Base-by-base conservation (phyloP, 2,797 vertebrate species). In the Neostethus bicornis region DNA sequence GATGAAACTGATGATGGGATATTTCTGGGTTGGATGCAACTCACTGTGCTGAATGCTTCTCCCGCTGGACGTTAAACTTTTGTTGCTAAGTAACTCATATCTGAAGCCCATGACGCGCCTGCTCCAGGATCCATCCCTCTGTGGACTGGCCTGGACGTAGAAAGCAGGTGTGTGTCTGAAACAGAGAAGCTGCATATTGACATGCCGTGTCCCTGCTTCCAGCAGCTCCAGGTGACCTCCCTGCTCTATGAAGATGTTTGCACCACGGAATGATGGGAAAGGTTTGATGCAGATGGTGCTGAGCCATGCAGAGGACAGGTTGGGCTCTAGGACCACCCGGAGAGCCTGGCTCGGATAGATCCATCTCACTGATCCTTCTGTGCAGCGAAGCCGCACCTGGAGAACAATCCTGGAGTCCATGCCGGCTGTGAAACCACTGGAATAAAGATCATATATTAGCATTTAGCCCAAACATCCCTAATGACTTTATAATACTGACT, bases 321-420 rank as follows among this genome's bases (percentile, higher is more conserved):
- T 92, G 63, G 93, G 92, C 58, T 93, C 89, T 62, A 95, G 81
- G 3, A 92, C 44, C 5, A 94, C 86, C 0, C 87, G 64, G 44
- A 94, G 80, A 31, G 92, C 91, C 54, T 85, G 84, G 0, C 84
- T 85, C 1, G 92, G 93, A 73, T 92, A 92, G 26, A 90, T 19
- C 94, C 93, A 93, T 51, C 85, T 78, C 56, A 95, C 87, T 1
- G 81, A 90, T 7, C 93, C 92, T 54, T 88, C 77, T 0, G 91
- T 87, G 50, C 94, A 94, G 64, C 91, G 87, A 34, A 94, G 86
- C 7, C 79, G 89, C 43, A 93, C 88, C 85, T 94, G 94, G 39
- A 92, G 90, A 14, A 94, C 91, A 0, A 89, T 76, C 0, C 87
- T 72, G 34, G 88, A 79, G 8, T 72, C 67, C 5, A 74, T 56